Evolutionary conservation across 1,140 invertebrate genomes (phyloP), one percentile per base, ranked within the genome.

Genomic region (Ylistrum balloti): DNA sequence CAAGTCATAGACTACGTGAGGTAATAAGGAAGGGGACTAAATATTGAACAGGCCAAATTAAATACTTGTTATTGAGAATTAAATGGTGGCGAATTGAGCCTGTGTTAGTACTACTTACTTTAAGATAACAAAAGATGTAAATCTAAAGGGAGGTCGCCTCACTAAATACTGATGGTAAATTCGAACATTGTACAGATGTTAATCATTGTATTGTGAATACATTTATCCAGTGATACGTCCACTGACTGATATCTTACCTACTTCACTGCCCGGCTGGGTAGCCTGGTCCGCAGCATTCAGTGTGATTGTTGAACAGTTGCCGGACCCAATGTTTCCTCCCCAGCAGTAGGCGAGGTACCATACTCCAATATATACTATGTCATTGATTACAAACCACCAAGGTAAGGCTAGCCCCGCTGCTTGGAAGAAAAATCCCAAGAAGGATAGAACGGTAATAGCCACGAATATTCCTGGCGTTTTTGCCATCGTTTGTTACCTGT

Each of bases 361-460:
- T 11, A 74, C 56, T 28, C 56, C 56, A 1, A 74, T 17, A 74
- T 74, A 74, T n/a, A 74, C 56, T 74, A n/a, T 1, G 28, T 74
- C 56, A 17, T 74, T 74, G 2, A 74, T 17, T n/a, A 74, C 56
- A 28, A 74, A 74, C 56, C 56, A 74, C 56, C 56, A 74, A 5
- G 56, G 56, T n/a, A 74, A 28, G n/a, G n/a, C 56, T 17, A 74
- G 22, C 17, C 56, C 56, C 11, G 56, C 56, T n/a, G n/a, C 22
- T n/a, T 74, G 56, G 56, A 74, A 74, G 56, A 74, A 74, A 28
- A 74, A 28, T 74, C 56, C 56, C 22, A 74, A 17, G n/a, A 74
- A 74, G 0, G 56, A 28, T 74, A 74, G 28, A n/a, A 74, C 56
- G 56, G 17, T 5, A 22, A 28, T n/a, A n/a, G 56, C 56, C 5